Conservation (phyloP, 1,140 invertebrate genomes). For the Cyphomyrmex costatus region DNA sequence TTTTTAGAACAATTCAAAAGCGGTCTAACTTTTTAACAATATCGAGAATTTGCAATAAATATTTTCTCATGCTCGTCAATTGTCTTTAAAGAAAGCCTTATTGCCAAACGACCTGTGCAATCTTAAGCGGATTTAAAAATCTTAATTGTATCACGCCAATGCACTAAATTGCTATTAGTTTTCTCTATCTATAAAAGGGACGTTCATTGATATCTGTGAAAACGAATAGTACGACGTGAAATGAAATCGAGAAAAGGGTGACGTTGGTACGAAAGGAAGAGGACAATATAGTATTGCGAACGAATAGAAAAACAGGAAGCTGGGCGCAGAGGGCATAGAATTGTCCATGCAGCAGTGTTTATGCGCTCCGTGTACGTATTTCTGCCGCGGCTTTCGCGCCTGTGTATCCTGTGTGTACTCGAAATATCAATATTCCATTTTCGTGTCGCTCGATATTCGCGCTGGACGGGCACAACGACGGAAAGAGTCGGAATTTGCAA, state of each 20-base stretch:
- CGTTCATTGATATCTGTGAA: constrained; percentile 26
- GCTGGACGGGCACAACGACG: constrained; percentile 37
- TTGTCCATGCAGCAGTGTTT: constrained; percentile 52
- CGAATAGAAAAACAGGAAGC: constrained; percentile 57
- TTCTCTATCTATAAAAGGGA: background rate
- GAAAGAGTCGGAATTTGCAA: constrained; percentile 58
- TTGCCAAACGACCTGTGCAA: background rate
- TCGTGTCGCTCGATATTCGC: constrained; percentile 60
- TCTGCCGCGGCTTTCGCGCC: constrained; percentile 30
- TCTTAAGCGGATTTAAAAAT: constrained; percentile 8
- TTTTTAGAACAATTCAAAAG: background rate
- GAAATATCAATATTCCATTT: constrained; percentile 69
- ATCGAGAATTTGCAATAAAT: background rate
- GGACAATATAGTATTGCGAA: constrained; percentile 6
- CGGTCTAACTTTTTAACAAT: too few relatives aligned
- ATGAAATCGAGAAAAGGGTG: constrained; percentile 37
- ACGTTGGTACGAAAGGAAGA: background rate
- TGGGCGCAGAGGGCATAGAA: constrained; percentile 30
- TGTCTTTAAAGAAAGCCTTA: background rate
- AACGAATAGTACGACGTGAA: constrained; percentile 24
- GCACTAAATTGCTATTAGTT: constrained; percentile 36
- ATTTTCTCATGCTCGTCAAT: background rate
- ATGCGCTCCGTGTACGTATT: constrained; percentile 49
- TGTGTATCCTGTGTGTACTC: constrained; percentile 42
- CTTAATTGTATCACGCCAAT: background rate